Conservation (phyloP, 2,113 vertebrate species). For the Cettia cetti region DNA sequence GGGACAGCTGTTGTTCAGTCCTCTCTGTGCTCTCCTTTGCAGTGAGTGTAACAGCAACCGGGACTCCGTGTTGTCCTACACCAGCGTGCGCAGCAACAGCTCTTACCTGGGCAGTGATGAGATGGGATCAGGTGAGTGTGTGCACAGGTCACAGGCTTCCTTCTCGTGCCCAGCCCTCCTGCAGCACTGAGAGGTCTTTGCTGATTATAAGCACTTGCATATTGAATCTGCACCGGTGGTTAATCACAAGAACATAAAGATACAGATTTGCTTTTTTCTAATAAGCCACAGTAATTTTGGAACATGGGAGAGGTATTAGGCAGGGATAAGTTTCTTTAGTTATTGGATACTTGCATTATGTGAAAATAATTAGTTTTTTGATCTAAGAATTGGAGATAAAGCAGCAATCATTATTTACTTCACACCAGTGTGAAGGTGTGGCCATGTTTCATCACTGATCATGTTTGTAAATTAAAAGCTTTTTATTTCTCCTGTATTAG, state of each 20-base stretch:
- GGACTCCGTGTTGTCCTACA: conserved; percentile 95
- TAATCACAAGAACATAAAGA: neutral
- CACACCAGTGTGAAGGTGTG: neutral
- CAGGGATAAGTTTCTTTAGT: neutral
- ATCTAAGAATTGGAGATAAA: neutral
- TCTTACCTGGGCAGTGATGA: conserved; percentile 97
- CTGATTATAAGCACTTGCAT: neutral
- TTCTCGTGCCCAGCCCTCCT: neutral
- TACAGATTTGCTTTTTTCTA: neutral
- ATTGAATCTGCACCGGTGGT: neutral
- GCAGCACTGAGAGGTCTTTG: neutral
- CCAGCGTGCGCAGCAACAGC: conserved; percentile 95
- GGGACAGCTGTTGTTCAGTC: neutral
- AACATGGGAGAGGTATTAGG: neutral
- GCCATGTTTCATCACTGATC: neutral
- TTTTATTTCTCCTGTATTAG: conserved; percentile 56
- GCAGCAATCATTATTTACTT: neutral
- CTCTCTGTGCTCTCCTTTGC: neutral
- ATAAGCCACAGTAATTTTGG: neutral
- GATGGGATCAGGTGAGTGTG: conserved; percentile 93
- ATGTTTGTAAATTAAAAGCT: neutral
- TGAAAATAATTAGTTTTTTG: neutral
- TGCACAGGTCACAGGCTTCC: neutral
- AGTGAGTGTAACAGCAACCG: conserved; percentile 99
- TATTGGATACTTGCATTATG: neutral